A percentile compares a stretch with the other conserved stretches of the same genome.
Conservation (phyloP, 2,888 invertebrate genomes). For the Beris chalybata region DNA sequence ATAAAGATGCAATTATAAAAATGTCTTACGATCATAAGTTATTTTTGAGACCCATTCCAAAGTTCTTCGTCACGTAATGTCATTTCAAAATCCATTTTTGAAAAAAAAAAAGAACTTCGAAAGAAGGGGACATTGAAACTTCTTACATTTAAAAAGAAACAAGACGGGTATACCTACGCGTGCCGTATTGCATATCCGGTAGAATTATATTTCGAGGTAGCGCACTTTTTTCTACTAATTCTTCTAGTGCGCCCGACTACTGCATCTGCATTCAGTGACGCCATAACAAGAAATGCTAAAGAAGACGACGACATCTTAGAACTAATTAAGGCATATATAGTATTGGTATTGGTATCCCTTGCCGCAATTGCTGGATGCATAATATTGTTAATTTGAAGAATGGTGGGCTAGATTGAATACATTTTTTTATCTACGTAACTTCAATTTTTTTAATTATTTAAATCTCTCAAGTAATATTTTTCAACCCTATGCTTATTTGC, state of each 20-base stretch:
- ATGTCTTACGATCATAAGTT: too few species aligned
- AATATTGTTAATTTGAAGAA: neutral
- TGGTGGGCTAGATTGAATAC: neutral
- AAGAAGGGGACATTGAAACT: slow-evolving; percentile 12
- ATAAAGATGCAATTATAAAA: too few species aligned
- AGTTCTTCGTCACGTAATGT: slow-evolving; percentile 20
- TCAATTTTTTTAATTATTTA: too few species aligned
- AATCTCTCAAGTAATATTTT: too few species aligned
- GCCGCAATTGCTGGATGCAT: neutral
- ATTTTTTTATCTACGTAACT: too few species aligned
- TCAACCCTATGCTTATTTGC: too few species aligned
- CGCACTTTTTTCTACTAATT: neutral
- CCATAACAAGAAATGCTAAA: neutral
- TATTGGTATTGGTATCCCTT: too few species aligned
- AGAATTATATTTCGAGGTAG: slow-evolving; percentile 22
- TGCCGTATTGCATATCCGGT: slow-evolving; percentile 25
- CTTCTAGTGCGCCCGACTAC: neutral
- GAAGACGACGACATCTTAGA: neutral
- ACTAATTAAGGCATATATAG: neutral
- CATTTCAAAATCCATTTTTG: slow-evolving; percentile 22
- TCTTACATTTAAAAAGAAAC: slow-evolving; percentile 14
- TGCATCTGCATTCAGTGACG: neutral
- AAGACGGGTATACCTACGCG: slow-evolving; percentile 1
- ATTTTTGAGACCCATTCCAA: too few species aligned
- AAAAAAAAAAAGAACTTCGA: neutral